Percentiles rank a stretch among this genome's conserved stretches.
Evolutionary conservation across 2,888 invertebrate species (phyloP).

Genomic region (Hydraecia micacea): DNA sequence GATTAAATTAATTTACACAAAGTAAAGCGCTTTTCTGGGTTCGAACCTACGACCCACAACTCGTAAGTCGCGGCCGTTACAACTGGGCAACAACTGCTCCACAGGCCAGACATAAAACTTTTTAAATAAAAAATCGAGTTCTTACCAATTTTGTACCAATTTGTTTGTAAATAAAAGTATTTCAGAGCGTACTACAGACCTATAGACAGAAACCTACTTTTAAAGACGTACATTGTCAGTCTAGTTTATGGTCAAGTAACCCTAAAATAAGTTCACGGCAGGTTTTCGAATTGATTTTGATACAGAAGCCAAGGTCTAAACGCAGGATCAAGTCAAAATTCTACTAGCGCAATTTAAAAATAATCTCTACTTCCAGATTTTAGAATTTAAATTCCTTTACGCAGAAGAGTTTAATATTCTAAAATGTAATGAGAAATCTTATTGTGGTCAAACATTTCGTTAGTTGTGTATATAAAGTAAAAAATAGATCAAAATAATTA

Average conservation of each 20-base stretch:
- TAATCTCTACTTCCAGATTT: not conserved
- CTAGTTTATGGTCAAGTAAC: slow-evolving; percentile 55
- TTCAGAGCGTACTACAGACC: slow-evolving; percentile 5
- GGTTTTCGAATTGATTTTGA: slow-evolving; percentile 33
- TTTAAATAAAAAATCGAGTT: too few species aligned
- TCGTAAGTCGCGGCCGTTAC: too few species aligned
- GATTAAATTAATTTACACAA: too few species aligned
- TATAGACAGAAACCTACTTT: slow-evolving; percentile 21
- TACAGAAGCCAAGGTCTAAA: slow-evolving; percentile 8
- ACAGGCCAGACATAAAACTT: not conserved
- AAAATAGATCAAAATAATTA: not conserved
- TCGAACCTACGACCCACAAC: too few species aligned
- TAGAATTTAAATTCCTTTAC: not conserved
- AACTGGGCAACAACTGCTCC: too few species aligned
- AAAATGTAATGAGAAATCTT: not conserved
- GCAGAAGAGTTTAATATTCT: too few species aligned
- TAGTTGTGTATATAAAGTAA: too few species aligned
- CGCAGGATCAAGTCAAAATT: not conserved
- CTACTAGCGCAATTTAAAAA: not conserved
- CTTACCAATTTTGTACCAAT: not conserved
- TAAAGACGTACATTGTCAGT: slow-evolving; percentile 44
- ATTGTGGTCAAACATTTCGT: not conserved
- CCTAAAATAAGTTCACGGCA: slow-evolving; percentile 29
- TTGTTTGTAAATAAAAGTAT: not conserved
- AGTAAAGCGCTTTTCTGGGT: too few species aligned